A percentile compares a stretch with the other conserved stretches of the same genome.
Evolutionary conservation across 1,140 invertebrate genomes (phyloP).

Genomic region (Amyelois transitella): DNA sequence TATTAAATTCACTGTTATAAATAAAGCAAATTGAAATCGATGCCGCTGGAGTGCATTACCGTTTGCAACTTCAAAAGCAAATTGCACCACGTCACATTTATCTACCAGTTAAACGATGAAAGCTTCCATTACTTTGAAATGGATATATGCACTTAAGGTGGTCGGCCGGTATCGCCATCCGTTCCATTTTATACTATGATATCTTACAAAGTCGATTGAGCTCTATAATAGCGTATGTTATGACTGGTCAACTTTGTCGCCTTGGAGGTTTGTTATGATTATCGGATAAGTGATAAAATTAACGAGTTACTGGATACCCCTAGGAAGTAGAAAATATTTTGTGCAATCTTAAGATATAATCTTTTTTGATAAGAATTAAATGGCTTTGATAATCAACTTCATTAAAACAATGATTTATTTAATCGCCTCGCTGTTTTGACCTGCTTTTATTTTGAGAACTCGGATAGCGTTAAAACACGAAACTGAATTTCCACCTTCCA

Average conservation of each 20-base stretch:
- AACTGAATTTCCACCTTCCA: too few relatives aligned
- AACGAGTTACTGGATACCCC: background rate
- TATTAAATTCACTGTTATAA: background rate
- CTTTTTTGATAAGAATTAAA: background rate
- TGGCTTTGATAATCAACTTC: too few relatives aligned
- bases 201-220: background rate
- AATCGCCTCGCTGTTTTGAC: too few relatives aligned
- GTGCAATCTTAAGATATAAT: background rate
- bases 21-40: background rate
- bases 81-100: conserved; percentile 52
- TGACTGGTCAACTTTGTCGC: background rate
- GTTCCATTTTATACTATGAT: background rate
- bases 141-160: conserved; percentile 53
- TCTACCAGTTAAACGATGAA: conserved; percentile 46
- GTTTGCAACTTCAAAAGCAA: conserved; percentile 56
- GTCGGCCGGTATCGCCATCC: conserved; percentile 12
- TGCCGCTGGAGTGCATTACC: conserved; percentile 46
- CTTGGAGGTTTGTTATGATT: background rate
- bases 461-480: too few relatives aligned
- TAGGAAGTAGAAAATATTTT: background rate
- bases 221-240: background rate
- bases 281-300: background rate
- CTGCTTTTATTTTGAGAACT: too few relatives aligned
- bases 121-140: conserved; percentile 55
- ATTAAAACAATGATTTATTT: too few relatives aligned